Percentiles rank a stretch among this genome's conserved stretches.
Evolutionary conservation across 1,140 invertebrate species (phyloP).

Genomic region (Anadara kagoshimensis): DNA sequence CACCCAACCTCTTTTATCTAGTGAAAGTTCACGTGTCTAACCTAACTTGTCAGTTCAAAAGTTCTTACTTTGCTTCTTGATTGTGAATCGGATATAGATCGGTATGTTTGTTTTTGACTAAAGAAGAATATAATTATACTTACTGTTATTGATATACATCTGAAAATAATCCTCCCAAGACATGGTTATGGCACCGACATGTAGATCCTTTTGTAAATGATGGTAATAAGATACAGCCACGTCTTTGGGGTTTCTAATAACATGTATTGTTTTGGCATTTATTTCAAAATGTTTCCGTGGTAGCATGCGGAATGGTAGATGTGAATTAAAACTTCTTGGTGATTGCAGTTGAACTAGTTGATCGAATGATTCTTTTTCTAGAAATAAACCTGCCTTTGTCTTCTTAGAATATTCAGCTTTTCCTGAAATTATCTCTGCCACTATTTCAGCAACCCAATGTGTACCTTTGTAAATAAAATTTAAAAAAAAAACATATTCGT

Average conservation of each 20-base stretch:
- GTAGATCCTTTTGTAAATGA: not conserved
- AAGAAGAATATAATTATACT: too few species aligned
- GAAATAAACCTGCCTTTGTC: slow-evolving; percentile 10
- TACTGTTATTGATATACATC: not conserved
- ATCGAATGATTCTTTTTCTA: not conserved
- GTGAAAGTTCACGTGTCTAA: too few species aligned
- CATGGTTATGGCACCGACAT: too few species aligned
- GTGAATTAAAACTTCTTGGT: slow-evolving; percentile 41
- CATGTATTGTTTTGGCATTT: slow-evolving; percentile 29
- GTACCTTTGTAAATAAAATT: slow-evolving; percentile 35
- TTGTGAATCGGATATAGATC: too few species aligned
- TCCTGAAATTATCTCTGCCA: slow-evolving; percentile 27
- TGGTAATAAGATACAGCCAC: slow-evolving; percentile 32
- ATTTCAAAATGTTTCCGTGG: slow-evolving; percentile 21
- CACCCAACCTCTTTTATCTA: too few species aligned
- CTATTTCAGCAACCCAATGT: slow-evolving; percentile 44
- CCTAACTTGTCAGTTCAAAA: too few species aligned
- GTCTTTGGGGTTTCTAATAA: slow-evolving; percentile 37
- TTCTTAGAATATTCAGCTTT: not conserved
- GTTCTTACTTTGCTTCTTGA: too few species aligned
- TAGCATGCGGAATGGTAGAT: slow-evolving; percentile 20
- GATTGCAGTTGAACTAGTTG: slow-evolving; percentile 23
- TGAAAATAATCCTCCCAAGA: not conserved
- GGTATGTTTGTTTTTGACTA: too few species aligned
- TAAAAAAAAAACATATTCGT: too few species aligned